These are phyloP conservation scores for Cavia aperea DNA, from an alignment of 2,113 vertebrate species.

Conservation along the genomic window DNA sequence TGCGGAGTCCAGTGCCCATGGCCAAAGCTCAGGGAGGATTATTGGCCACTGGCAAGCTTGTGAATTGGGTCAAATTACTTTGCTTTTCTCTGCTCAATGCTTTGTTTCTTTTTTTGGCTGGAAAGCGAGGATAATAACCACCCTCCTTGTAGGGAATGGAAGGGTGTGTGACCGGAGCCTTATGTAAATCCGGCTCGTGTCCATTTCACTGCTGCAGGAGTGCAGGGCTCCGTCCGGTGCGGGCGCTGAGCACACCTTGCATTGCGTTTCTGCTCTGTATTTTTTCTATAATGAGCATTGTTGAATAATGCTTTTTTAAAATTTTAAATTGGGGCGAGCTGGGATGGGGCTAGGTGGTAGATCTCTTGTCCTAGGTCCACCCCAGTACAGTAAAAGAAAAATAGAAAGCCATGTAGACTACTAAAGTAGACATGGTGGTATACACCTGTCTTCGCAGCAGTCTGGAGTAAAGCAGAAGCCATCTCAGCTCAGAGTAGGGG, in stretches of 20 bases:
- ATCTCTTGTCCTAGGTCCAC: neutral
- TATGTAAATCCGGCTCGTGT: neutral
- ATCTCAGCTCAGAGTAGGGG: neutral
- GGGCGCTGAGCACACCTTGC: neutral
- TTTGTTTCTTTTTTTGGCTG: slow-evolving; percentile 23
- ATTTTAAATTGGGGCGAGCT: neutral
- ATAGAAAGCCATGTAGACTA: no score
- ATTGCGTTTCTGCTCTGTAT: neutral
- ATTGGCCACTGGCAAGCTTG: slow-evolving; percentile 35
- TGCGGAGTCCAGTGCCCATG: slow-evolving; percentile 22
- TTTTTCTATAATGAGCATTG: neutral
- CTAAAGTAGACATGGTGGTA: neutral
- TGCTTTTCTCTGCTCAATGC: neutral
- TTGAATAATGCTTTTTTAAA: neutral
- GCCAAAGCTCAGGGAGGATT: slow-evolving; percentile 23
- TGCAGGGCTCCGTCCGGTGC: neutral
- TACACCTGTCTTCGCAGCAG: neutral
- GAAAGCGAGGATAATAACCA: neutral
- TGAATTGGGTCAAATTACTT: slow-evolving; percentile 55
- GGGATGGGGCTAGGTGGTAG: neutral
- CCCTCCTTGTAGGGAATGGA: neutral
- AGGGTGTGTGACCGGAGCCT: neutral
- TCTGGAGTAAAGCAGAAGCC: neutral
- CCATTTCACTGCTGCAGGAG: neutral
- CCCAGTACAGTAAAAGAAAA: neutral